Percentiles rank a stretch among this genome's conserved stretches.
Evolutionary conservation across 2,113 vertebrate genomes (phyloP).

Genomic region (Crotalus viridis): DNA sequence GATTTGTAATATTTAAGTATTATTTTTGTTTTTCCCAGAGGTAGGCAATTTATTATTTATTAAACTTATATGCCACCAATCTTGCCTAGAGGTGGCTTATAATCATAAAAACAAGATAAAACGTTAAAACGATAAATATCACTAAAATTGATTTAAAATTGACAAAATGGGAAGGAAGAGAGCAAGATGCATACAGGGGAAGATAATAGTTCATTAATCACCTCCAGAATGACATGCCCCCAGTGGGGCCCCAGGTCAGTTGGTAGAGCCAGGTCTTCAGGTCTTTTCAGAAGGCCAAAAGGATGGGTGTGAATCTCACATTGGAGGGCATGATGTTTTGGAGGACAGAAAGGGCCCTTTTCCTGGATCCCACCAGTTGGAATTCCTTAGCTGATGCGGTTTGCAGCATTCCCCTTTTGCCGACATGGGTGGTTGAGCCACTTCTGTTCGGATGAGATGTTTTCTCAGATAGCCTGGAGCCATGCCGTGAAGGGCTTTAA

Average conservation of each 20-base stretch:
- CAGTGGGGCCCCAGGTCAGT: neutral
- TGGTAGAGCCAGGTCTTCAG: neutral
- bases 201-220: neutral
- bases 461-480: neutral
- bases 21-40: fast-evolving
- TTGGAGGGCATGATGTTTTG: neutral
- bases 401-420: neutral
- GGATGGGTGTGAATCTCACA: no score
- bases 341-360: neutral
- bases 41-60: neutral
- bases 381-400: neutral
- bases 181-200: neutral
- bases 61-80: neutral
- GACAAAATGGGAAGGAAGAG: neutral
- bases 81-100: neutral
- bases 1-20: neutral
- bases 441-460: neutral
- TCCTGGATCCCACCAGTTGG: neutral
- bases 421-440: neutral
- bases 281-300: neutral
- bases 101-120: neutral
- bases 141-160: neutral
- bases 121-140: neutral
- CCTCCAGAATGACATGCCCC: neutral
- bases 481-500: neutral